These are phyloP conservation scores for Vipera ursinii DNA, from an alignment of 2,797 vertebrate genomes.

Conservation along the genomic window DNA sequence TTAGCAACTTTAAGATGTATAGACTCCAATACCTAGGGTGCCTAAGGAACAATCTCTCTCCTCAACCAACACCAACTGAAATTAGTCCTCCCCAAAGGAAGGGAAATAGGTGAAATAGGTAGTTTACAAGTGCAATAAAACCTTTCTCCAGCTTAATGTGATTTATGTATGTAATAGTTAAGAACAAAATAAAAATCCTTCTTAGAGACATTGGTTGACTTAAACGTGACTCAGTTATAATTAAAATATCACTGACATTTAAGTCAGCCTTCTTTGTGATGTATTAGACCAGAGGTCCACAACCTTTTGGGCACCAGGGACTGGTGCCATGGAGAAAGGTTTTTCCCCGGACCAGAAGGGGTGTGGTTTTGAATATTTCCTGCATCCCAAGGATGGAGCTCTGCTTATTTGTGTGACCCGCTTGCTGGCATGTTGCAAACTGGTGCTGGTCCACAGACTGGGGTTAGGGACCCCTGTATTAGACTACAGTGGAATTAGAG, in stretches of 20 bases:
- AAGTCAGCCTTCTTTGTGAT: constrained; percentile 23
- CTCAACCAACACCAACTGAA: not conserved
- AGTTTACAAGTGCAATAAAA: not conserved
- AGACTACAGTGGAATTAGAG: constrained; percentile 36
- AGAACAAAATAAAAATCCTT: not conserved
- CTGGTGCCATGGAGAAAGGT: too few relatives aligned
- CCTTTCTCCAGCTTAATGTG: not conserved
- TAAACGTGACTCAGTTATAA: constrained; percentile 30
- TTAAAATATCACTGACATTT: constrained; percentile 45
- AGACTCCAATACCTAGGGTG: not conserved
- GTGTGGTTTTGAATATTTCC: too few relatives aligned
- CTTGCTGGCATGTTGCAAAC: too few relatives aligned
- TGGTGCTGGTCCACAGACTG: too few relatives aligned
- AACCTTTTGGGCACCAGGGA: too few relatives aligned
- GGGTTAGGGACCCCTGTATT: not conserved
- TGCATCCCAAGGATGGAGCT: too few relatives aligned
- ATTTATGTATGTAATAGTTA: constrained; percentile 32
- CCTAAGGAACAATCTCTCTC: not conserved
- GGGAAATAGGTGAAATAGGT: not conserved
- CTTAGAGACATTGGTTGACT: constrained; percentile 23
- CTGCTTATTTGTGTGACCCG: too few relatives aligned
- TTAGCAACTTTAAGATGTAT: not conserved
- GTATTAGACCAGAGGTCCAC: not conserved
- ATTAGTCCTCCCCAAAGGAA: not conserved
- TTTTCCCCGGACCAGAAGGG: too few relatives aligned